Evolutionary conservation across 2,888 invertebrate species (phyloP), one percentile per base, ranked within the genome.

Genomic region (Creontiades dilutus): DNA sequence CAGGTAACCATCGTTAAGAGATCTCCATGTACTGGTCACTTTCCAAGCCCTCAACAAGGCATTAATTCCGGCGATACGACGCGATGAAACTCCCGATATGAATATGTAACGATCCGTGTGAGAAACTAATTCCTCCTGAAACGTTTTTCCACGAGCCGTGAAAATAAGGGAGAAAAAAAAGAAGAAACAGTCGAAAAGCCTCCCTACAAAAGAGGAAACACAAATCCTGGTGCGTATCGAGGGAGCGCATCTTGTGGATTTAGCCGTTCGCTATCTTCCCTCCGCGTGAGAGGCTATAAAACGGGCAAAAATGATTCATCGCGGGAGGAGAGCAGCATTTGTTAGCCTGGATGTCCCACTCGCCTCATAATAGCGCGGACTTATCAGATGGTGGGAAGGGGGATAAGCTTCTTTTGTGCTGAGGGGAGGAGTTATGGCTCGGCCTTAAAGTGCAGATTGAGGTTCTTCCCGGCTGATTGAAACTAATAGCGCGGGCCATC

Each of bases 351-450:
- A 85, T 85, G 85, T 85, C 85, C 85, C 55, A 61, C 57, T 85
- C 85, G 85, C 28, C 19, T 85, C 85, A 57, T 85, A 85, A 85
- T 85, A 61, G 85, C 61, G 27, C 14, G 23, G 28, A 37, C 57
- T 61, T 61, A 85, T 85, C 85, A 57, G 85, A 85, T 85, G 57
- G 16, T 37, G 85, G 14, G 28, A 68, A 68, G 27, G 85, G 61
- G 57, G 85, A 85, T 85, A 85, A 85, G 85, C 85, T 85, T 85
- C 85, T 85, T 85, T 85, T 85, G 85, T 85, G 52, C 78, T 68
- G 23, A 68, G 46, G 55, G 85, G 85, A 37, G 61, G 57, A 85
- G 46, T 55, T 57, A 85, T 85, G 85, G 85, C 37, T 47, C 46
- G 78, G 19, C 46, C 78, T 78, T 78, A 47, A 47, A 78, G 78